Base-by-base conservation (phyloP, 2,888 invertebrate species). In the Agriopis marginaria region DNA sequence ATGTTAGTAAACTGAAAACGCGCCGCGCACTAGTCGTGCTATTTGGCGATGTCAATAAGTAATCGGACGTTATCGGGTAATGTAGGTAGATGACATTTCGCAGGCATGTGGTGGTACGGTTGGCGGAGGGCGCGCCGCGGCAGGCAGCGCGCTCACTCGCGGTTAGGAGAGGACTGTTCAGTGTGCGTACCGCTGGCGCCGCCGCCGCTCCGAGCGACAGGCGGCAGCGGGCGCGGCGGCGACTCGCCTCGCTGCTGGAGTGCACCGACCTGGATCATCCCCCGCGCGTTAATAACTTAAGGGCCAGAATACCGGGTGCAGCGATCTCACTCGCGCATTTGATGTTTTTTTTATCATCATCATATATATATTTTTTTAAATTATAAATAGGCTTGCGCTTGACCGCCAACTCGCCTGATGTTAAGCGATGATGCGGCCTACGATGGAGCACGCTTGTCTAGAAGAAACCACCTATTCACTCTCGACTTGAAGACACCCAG, bases 71-170 rank as follows among this genome's bases (percentile, higher is more conserved):
- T 90, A 89, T 89, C 88, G 86, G 85, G 79, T 82, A 84, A 85
- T 88, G 86, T 83, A 86, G 89, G 89, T 89, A 88, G 85, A 78
- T 89, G 89, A 88, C 90, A 90, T 91, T 88, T 88, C 87, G 90
- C 86, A 86, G 86, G 87, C 91, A 92, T 90, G 87, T 89, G 92
- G 86, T 85, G 86, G 82, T 85, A 85, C 84, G 86, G 83, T 82
- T 77, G 77, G 84, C 83, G 82, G 83, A 84, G 88, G 87, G 89
- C 89, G 87, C 89, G 89, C 91, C 91, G 91, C 89, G 83, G 84
- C 82, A 90, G 86, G 91, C 92, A 90, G 91, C 93, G 91, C 92
- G 91, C 93, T 92, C 93, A 88, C 87, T 91, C 90, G 91, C 92
- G 92, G 93, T 88, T 91, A 85, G 86, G 84, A 86, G 91, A 88